Base-by-base conservation (phyloP, 2,888 invertebrate species). In the Apeira syringaria region DNA sequence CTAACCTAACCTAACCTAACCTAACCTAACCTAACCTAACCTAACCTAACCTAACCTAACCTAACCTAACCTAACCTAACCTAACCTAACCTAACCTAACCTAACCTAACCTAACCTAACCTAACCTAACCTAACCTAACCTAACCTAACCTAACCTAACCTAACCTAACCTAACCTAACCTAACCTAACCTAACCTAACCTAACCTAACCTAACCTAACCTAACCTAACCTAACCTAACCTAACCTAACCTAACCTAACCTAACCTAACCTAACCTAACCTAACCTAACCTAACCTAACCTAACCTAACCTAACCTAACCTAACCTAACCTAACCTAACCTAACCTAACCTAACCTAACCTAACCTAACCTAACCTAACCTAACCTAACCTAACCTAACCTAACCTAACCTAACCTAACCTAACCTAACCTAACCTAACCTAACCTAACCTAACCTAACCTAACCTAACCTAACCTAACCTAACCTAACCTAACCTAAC, bases 1-100 rank as follows among this genome's bases (percentile, higher is more conserved):
- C 30, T 30, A 30, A 30, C 30, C 30, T 30, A 30, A 30, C 30
- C 30, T 30, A 30, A 30, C 30, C 30, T 30, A 30, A 30, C 30
- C 30, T 30, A 30, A 30, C 30, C 30, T 30, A 30, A 30, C 30
- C 30, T 30, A 30, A 30, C 30, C 30, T 30, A 30, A 30, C 30
- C 30, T 30, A 30, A 30, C 30, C 30, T 30, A 30, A 30, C 30
- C 30, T 30, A 30, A 30, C 30, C 30, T 30, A 30, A 30, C 30
- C 30, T 30, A 30, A 30, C 30, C 30, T 30, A 30, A 30, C 30
- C 30, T 30, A 30, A 30, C 30, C 30, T 30, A 30, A 30, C 30
- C 30, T 30, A 30, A 30, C 30, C 30, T 18, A 30, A 30, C 30
- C 30, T 30, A 30, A 30, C 30, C 30, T 30, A 30, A 30, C 30